Evolutionary conservation across 1,140 invertebrate genomes (phyloP), one percentile per base, ranked within the genome.

Genomic region (Aethina tumida): DNA sequence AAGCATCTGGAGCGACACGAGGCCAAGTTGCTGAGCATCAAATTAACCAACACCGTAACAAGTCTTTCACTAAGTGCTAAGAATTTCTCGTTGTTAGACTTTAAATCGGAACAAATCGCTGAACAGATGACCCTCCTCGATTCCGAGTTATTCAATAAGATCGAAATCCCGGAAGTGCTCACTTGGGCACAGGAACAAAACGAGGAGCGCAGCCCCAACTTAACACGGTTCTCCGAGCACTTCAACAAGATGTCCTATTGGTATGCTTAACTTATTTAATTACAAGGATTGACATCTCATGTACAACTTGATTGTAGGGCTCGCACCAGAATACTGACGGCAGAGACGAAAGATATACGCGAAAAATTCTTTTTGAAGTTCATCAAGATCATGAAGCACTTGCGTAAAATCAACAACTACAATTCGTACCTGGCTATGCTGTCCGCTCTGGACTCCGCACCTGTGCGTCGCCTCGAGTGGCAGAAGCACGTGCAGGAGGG

Each of bases 211-310:
- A 94, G 91, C 62, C 93, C 94, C 3, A 97, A 99, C 67, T 70
- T 99, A 20, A 96, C 90, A 9, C 73, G 83, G 44, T 99, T 99
- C 59, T 99, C 96, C 0, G 92, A 98, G 63, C 95, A 99, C 68
- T 99, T 99, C 61, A 99, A 99, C 63, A 97, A 98, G 66, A 96
- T 99, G 86, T 97, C 93, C 15, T 99, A 92, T 54, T 99, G 95
- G 96, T 71, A 53, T 59, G 53, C 41, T 24, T 4, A 12, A 4
- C n/a, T 3, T 31, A 10, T 31, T 31, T 14, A 4, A 4, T 31
- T 14, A 10, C 29, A n/a, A 14, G n/a, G 21, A 16, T 15, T 19
- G 31, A 27, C 27, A 31, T 37, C 10, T 16, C 2, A 8, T 15
- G 28, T n/a, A 20, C 26, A 3, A 26, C 12, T 20, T 42, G 32